Percentiles rank a stretch among this genome's conserved stretches.
These are phyloP conservation scores for Notodonta dromedarius DNA, from an alignment of 2,888 invertebrate species.

Conservation along the genomic window DNA sequence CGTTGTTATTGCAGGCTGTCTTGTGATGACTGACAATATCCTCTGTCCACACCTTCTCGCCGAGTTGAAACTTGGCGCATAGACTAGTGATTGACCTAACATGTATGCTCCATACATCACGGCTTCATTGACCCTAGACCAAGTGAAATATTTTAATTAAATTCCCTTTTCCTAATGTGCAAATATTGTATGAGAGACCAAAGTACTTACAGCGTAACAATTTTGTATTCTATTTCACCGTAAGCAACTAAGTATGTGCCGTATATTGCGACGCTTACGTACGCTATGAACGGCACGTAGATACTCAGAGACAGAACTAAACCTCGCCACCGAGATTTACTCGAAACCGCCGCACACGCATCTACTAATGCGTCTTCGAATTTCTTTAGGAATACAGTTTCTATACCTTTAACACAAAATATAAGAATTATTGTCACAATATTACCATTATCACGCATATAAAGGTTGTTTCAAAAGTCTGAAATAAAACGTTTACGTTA, in stretches of 20 bases:
- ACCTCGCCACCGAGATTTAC: constrained; percentile 86
- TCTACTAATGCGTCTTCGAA: constrained; percentile 77
- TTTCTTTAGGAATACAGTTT: constrained; percentile 79
- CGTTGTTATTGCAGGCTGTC: constrained; percentile 65
- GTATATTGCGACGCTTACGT: constrained; percentile 87
- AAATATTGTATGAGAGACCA: too few species aligned
- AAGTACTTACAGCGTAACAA: constrained; percentile 85
- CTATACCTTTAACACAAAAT: constrained; percentile 59
- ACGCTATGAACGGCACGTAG: constrained; percentile 87
- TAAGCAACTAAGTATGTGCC: constrained; percentile 86
- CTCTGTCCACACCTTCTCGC: constrained; percentile 82
- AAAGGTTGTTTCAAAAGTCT: too few species aligned
- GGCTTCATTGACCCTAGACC: constrained; percentile 87
- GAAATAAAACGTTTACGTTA: too few species aligned
- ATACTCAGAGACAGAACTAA: constrained; percentile 87
- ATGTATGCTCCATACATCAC: constrained; percentile 91
- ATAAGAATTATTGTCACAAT: too few species aligned
- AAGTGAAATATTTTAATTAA: too few species aligned
- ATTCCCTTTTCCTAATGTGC: too few species aligned
- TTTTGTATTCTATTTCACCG: constrained; percentile 83
- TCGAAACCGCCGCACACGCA: constrained; percentile 79
- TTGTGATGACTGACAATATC: constrained; percentile 62
- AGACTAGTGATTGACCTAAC: constrained; percentile 90
- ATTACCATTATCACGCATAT: too few species aligned
- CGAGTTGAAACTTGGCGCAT: constrained; percentile 90